Conservation (phyloP, 2,888 invertebrate species). For the Linyphia triangularis region DNA sequence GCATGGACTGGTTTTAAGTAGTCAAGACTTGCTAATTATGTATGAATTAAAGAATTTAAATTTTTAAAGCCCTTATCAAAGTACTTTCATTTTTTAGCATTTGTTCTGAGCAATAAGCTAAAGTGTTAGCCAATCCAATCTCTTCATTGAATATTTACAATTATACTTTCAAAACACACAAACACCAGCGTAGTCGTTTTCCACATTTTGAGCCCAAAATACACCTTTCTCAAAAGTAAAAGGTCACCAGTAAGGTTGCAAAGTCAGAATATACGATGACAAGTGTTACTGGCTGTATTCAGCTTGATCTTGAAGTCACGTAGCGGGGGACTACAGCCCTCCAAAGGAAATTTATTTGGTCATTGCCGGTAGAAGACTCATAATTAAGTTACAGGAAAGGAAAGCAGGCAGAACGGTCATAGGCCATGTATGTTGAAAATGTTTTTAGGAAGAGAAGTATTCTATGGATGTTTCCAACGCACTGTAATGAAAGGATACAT, state of each 20-base stretch:
- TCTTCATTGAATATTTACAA: too few relatives aligned
- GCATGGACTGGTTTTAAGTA: too few relatives aligned
- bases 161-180: too few relatives aligned
- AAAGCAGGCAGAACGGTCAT: background rate
- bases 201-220: background rate
- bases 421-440: constrained; percentile 33
- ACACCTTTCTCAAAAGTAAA: background rate
- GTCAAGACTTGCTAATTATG: too few relatives aligned
- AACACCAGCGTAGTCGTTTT: too few relatives aligned
- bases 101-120: too few relatives aligned
- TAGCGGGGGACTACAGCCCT: constrained; percentile 4
- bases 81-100: too few relatives aligned
- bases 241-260: background rate
- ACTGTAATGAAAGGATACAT: background rate
- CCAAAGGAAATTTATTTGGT: constrained; percentile 34
- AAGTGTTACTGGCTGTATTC: constrained; percentile 4
- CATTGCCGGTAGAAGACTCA: constrained; percentile 10
- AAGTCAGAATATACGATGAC: constrained; percentile 25
- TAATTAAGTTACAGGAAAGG: constrained; percentile 12
- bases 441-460: constrained; percentile 25
- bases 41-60: too few relatives aligned
- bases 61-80: too few relatives aligned
- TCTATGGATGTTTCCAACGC: background rate
- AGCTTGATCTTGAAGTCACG: constrained; percentile 21
- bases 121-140: too few relatives aligned